Evolutionary conservation across 1,140 invertebrate species (phyloP).

Genomic region (Sinella curviseta): DNA sequence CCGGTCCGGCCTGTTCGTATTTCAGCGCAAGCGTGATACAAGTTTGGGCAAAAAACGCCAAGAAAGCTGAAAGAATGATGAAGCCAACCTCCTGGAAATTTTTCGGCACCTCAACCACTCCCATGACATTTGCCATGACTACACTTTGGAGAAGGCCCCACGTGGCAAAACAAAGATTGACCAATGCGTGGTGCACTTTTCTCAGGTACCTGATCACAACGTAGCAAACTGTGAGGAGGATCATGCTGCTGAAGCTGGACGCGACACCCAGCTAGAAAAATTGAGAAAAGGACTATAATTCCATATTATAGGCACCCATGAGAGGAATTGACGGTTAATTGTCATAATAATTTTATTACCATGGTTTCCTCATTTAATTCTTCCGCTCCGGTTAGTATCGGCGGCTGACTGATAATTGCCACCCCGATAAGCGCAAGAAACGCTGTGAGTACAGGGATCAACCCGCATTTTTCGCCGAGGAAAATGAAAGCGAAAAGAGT

Average conservation of each 20-base stretch:
- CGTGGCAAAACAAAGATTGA: constrained; percentile 8
- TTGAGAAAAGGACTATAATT: no score
- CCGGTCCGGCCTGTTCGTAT: constrained; percentile 19
- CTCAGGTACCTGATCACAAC: constrained; percentile 37
- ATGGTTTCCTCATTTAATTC: background rate
- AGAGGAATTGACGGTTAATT: no score
- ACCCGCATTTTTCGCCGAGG: constrained; percentile 34
- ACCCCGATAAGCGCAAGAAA: constrained; percentile 27
- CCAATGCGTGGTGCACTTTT: constrained; percentile 35
- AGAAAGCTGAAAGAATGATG: background rate
- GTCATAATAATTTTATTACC: constrained; percentile 2
- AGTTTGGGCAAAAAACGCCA: background rate
- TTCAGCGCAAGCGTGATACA: background rate
- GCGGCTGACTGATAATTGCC: constrained; percentile 31
- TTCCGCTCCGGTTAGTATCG: constrained; percentile 24
- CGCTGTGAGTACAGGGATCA: constrained; percentile 23
- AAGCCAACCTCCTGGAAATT: background rate
- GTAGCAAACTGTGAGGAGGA: constrained; percentile 24
- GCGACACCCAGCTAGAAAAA: constrained; percentile 20
- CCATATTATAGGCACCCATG: no score
- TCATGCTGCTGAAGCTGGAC: constrained; percentile 30
- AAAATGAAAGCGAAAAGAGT: constrained; percentile 28
- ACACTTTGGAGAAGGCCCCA: background rate
- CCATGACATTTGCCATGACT: background rate
- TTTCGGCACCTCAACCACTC: background rate